Evolutionary conservation across 2,888 invertebrate species (phyloP).

Genomic region (Tortrix viridana): DNA sequence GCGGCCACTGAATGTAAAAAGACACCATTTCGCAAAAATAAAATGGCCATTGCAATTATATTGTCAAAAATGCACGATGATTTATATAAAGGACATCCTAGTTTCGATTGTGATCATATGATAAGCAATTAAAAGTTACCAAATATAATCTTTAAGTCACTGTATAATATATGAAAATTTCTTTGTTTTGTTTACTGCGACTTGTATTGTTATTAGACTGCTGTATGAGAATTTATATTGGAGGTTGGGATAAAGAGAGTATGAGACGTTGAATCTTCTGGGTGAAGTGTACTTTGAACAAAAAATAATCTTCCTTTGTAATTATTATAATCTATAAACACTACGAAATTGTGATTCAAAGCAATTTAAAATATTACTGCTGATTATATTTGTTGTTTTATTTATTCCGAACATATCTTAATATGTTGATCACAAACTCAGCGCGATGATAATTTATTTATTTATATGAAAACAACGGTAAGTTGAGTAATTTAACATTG

Average conservation of each 20-base stretch:
- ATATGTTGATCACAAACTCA: not conserved
- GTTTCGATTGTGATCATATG: conserved; percentile 38
- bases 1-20: too few species aligned
- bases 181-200: conserved; percentile 32
- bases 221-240: conserved; percentile 38
- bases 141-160: conserved; percentile 31
- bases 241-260: conserved; percentile 58
- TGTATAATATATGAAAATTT: conserved; percentile 38
- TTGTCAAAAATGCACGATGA: conserved; percentile 20
- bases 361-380: conserved; percentile 84
- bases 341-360: conserved; percentile 83
- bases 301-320: conserved; percentile 81
- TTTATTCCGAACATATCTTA: conserved; percentile 42
- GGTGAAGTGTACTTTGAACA: conserved; percentile 74
- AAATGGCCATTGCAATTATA: conserved; percentile 1
- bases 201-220: conserved; percentile 36
- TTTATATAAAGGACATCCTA: conserved; percentile 27
- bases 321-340: conserved; percentile 83
- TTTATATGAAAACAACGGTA: too few species aligned
- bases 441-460: too few species aligned
- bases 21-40: too few species aligned
- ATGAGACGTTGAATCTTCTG: conserved; percentile 54
- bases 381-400: conserved; percentile 75
- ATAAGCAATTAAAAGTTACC: conserved; percentile 42
- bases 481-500: too few species aligned